Conservation (phyloP, 2,797 vertebrate genomes). For the Malurus leucopterus region DNA sequence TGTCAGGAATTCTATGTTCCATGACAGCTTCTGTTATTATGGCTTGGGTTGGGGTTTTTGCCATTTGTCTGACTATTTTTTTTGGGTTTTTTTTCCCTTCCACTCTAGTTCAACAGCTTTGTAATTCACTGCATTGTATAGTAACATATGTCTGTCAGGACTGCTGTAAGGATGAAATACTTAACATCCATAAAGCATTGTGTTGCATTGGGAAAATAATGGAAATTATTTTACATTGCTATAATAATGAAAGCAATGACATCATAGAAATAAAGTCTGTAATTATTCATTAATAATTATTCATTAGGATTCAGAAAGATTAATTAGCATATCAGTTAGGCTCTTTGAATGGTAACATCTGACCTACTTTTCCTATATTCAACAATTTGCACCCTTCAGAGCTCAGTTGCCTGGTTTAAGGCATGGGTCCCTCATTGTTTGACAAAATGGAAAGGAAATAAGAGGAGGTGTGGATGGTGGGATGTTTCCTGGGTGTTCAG, state of each 20-base stretch:
- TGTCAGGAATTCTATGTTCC: neutral
- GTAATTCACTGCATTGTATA: neutral
- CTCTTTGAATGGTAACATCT: neutral
- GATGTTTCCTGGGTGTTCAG: neutral
- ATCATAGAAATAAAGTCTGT: neutral
- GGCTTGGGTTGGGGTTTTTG: neutral
- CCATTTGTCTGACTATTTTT: neutral
- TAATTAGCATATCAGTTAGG: neutral
- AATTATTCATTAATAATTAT: neutral
- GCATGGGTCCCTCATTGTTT: neutral
- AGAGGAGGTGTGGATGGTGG: neutral
- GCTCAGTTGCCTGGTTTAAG: neutral
- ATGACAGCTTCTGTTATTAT: neutral
- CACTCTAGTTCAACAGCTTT: neutral
- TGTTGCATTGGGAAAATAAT: neutral
- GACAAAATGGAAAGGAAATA: neutral
- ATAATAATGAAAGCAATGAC: neutral
- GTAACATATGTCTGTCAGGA: neutral
- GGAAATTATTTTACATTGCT: neutral
- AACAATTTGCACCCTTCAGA: neutral
- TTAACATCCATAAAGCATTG: neutral
- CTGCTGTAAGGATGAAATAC: neutral
- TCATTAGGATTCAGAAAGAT: neutral
- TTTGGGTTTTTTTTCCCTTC: accelerated
- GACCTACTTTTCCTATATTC: neutral